Percentiles rank a stretch among this genome's conserved stretches.
These are phyloP conservation scores for Harpalus rufipes DNA, from an alignment of 2,888 invertebrate species.

Conservation along the genomic window DNA sequence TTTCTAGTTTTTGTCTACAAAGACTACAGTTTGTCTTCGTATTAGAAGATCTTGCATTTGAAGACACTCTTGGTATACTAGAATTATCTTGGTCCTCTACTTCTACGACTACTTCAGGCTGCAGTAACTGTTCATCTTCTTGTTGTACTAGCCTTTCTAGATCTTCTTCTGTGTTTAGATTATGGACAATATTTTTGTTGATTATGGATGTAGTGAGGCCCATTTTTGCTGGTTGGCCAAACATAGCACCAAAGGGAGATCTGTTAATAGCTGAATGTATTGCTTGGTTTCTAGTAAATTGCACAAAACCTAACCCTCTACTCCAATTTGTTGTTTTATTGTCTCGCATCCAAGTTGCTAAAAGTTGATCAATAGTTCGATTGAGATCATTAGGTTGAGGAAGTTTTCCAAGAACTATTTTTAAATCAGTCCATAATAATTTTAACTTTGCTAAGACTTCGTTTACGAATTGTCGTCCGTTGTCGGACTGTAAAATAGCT, in stretches of 20 bases:
- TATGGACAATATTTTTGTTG: neutral
- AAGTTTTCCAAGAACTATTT: conserved; percentile 74
- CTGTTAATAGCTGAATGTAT: neutral
- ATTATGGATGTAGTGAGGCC: neutral
- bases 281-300: neutral
- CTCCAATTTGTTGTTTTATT: neutral
- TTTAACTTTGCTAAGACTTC: conserved; percentile 70
- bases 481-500: conserved; percentile 72
- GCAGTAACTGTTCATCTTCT: neutral
- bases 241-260: conserved; percentile 1
- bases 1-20: neutral
- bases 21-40: neutral
- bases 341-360: neutral
- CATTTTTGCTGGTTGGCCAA: neutral
- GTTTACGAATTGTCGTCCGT: conserved; percentile 73
- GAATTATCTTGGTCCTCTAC: neutral
- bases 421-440: conserved; percentile 72
- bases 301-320: neutral
- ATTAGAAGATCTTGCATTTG: neutral
- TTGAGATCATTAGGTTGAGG: neutral
- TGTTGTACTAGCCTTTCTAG: neutral
- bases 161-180: neutral
- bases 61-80: neutral
- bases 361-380: neutral
- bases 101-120: neutral